Evolutionary conservation across 2,113 vertebrate genomes (phyloP).

Genomic region (Reinhardtius hippoglossoides): DNA sequence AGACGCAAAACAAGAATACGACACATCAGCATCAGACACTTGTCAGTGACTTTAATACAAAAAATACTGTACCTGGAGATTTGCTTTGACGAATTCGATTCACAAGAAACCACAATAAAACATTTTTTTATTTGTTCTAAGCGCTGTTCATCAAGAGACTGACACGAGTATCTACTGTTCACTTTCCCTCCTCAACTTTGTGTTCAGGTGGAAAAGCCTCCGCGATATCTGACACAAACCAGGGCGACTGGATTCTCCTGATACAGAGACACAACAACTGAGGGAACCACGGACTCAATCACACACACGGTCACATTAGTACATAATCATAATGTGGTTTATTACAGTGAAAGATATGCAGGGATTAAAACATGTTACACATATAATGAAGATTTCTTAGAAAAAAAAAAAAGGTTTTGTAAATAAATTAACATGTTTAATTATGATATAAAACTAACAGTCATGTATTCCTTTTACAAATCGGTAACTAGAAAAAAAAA

Average conservation of each 20-base stretch:
- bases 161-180: no score
- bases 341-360: conserved; percentile 6
- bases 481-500: no score
- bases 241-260: not conserved
- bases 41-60: no score
- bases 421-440: conserved; percentile 10
- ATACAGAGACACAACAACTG: not conserved
- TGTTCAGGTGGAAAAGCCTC: not conserved
- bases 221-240: no score
- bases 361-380: not conserved
- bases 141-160: no score
- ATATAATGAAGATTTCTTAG: not conserved
- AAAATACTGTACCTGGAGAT: no score
- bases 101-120: no score
- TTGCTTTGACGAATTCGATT: no score
- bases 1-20: no score
- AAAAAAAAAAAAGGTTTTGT: conserved; percentile 9
- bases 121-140: no score
- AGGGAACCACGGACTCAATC: not conserved
- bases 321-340: not conserved
- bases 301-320: not conserved
- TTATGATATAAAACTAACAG: conserved; percentile 17
- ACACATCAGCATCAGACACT: no score
- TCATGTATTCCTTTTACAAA: conserved; percentile 6
- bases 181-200: no score